phyloP scores from a whole-genome alignment of 1,140 invertebrate genomes.

The honey bee (Apis mellifera) region Amel_HAv3.1 CM009933.2:5256001-5256500 shows the following conservation, averaged over 20 bases:
- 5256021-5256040: no score
- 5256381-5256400: constrained; percentile 53
- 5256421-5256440: constrained; percentile 70
- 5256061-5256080: no score
- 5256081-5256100: no score
- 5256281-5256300: neutral
- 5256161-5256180: no score
- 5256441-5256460: constrained; percentile 70
- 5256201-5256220: no score
- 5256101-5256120: no score
- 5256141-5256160: no score
- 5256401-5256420: constrained; percentile 51
- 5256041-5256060: no score
- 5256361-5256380: neutral
- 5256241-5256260: neutral
- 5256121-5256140: no score
- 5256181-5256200: no score
- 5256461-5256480: constrained; percentile 72
- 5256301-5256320: neutral
- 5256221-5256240: no score
- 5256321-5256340: neutral
- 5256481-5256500: constrained; percentile 63
- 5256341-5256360: constrained; percentile 2
- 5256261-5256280: neutral
- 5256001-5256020: no score